Percentiles rank a stretch among this genome's conserved stretches.
Evolutionary conservation across 2,888 invertebrate genomes (phyloP).

Genomic region (Holacanthella duospinosa): DNA sequence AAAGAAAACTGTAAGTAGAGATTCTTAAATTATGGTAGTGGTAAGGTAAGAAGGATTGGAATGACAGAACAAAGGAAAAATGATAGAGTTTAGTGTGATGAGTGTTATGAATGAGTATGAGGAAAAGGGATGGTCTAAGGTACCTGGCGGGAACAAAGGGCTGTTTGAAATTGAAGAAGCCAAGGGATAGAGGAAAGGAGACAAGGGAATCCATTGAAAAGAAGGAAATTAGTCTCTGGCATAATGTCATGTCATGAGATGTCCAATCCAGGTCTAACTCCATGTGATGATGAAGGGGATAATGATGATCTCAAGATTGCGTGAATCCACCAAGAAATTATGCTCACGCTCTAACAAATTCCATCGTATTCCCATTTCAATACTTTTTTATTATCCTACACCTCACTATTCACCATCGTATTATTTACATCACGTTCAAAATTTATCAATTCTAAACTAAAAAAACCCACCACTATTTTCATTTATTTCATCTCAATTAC

Average conservation of each 20-base stretch:
- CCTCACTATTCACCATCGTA: conserved; percentile 4
- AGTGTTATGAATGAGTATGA: background rate
- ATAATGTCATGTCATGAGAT: background rate
- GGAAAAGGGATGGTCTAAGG: too few relatives aligned
- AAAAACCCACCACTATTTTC: too few relatives aligned
- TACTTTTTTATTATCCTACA: background rate
- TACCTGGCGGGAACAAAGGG: too few relatives aligned
- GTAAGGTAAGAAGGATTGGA: too few relatives aligned
- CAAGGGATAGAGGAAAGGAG: background rate
- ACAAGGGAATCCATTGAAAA: background rate
- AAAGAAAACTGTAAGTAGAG: too few relatives aligned
- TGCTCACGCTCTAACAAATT: conserved; percentile 33
- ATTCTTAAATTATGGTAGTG: too few relatives aligned
- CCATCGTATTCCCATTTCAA: too few relatives aligned
- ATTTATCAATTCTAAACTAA: too few relatives aligned
- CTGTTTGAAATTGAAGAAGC: background rate
- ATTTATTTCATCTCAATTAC: too few relatives aligned
- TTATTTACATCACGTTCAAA: too few relatives aligned
- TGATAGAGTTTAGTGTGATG: background rate
- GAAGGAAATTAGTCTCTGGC: background rate
- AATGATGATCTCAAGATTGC: conserved; percentile 30
- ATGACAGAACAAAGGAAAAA: background rate
- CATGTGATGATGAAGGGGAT: conserved; percentile 15
- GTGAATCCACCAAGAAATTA: conserved; percentile 31
- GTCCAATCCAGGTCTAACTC: background rate